Base-by-base conservation (phyloP, 2,797 vertebrate genomes). In the Acropternis orthonyx region DNA sequence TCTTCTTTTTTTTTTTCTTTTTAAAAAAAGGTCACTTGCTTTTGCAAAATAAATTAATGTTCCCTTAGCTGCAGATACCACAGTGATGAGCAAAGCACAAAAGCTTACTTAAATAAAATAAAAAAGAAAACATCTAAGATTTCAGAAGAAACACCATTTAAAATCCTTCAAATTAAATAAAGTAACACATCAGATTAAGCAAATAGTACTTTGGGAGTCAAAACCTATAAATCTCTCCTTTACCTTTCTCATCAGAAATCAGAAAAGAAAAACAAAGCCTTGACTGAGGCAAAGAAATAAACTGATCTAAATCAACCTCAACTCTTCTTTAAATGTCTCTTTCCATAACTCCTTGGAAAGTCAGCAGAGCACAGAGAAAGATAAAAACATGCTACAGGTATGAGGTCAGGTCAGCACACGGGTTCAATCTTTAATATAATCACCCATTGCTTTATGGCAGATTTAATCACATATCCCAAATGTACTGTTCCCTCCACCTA, bases 401-500 rank as follows among this genome's bases (percentile, higher is more conserved):
- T 5, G 71, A 84, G 92, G 88, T 54, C 81, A 85, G 90, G 88
- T 21, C 92, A 94, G 81, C 84, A 76, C 21, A 23, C 49, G 15
- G 55, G 30, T 34, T 87, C 52, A 41, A 10, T 30, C 56, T 92
- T 79, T 48, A 49, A 56, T 28, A 81, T 4, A 80, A 82, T 43
- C 82, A 63, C 46, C 21, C 23, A 7, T 16, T 56, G 49, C 67
- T 81, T 79, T 76, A 23, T 49, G 37, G 92, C 13, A 79, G 85
- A 93, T 92, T 91, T 80, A 88, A 92, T 87, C 85, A 51, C 58
- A 32, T 54, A 83, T 80, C 71, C 72, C 92, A 84, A 69, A 59
- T 7, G 69, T 12, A 5, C 81, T 10, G 56, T 8, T 93, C 73
- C 92, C 63, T 79, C 46, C 59, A 63, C 77, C 81, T 83, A 72